Evolutionary conservation across 2,888 invertebrate genomes (phyloP).

Genomic region (Ennomos erosarius): DNA sequence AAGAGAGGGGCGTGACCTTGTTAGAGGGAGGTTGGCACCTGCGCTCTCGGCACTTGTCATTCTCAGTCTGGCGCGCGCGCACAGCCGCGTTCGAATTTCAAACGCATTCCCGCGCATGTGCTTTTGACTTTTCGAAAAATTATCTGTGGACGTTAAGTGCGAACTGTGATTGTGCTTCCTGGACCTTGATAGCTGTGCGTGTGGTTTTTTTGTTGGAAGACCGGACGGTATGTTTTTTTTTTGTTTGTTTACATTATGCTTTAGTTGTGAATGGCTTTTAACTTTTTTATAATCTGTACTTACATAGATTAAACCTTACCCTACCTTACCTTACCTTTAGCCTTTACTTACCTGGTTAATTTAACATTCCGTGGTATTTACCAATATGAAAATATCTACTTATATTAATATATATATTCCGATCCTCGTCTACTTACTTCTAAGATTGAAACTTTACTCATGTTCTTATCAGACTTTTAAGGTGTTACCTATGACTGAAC

Average conservation of each 20-base stretch:
- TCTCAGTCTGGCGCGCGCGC: constrained; percentile 73
- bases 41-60: constrained; percentile 79
- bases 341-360: too few species aligned
- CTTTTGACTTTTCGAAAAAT: constrained; percentile 44
- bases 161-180: constrained; percentile 69
- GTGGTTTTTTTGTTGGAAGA: constrained; percentile 47
- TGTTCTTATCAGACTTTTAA: too few species aligned
- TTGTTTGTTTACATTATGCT: constrained; percentile 31
- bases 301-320: too few species aligned
- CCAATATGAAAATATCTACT: too few species aligned
- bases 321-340: too few species aligned
- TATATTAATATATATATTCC: too few species aligned
- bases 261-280: constrained; percentile 2
- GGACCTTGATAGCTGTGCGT: constrained; percentile 54
- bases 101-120: constrained; percentile 68
- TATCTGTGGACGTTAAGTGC: constrained; percentile 63
- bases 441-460: too few species aligned
- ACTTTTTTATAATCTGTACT: too few species aligned
- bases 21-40: constrained; percentile 84
- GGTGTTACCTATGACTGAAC: too few species aligned
- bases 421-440: too few species aligned
- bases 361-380: too few species aligned
- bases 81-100: constrained; percentile 65
- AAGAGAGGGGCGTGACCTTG: constrained; percentile 80
- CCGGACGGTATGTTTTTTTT: constrained; percentile 59